Conservation (phyloP, 1,140 invertebrate species). For the Epicauta chinensis region DNA sequence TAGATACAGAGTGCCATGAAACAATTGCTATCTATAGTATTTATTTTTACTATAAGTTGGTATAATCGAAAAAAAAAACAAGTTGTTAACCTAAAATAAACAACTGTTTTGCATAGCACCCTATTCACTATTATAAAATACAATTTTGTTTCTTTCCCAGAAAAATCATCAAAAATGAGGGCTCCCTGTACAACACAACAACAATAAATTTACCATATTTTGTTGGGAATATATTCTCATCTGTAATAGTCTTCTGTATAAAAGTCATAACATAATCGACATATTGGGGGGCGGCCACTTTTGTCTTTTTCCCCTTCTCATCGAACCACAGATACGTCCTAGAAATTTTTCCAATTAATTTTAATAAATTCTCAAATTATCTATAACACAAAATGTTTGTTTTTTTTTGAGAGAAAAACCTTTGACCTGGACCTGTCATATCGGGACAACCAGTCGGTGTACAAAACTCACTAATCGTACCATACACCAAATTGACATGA, state of each 20-base stretch:
- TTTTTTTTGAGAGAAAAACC: too few relatives aligned
- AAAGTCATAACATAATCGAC: slow-evolving; percentile 98
- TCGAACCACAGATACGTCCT: slow-evolving; percentile 98
- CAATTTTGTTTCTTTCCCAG: too few relatives aligned
- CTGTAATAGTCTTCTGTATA: slow-evolving; percentile 94
- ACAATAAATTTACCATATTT: slow-evolving; percentile 90
- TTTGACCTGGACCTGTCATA: slow-evolving; percentile 90
- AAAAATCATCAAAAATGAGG: too few relatives aligned
- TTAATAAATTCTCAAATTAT: background rate
- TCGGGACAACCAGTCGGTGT: slow-evolving; percentile 87
- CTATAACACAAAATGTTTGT: background rate
- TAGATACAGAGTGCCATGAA: too few relatives aligned
- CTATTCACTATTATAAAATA: too few relatives aligned
- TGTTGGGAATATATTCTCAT: slow-evolving; percentile 95
- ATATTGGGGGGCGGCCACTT: slow-evolving; percentile 94
- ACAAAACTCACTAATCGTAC: slow-evolving; percentile 96
- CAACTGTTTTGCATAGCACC: too few relatives aligned
- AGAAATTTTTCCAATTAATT: slow-evolving; percentile 32
- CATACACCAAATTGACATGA: slow-evolving; percentile 96
- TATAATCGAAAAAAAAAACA: too few relatives aligned
- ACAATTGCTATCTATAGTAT: too few relatives aligned
- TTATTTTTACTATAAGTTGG: too few relatives aligned
- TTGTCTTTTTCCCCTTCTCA: slow-evolving; percentile 96
- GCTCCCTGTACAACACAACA: too few relatives aligned
- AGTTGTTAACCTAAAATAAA: too few relatives aligned